Base-by-base conservation (phyloP, 2,113 vertebrate species). In the Oplegnathus fasciatus region DNA sequence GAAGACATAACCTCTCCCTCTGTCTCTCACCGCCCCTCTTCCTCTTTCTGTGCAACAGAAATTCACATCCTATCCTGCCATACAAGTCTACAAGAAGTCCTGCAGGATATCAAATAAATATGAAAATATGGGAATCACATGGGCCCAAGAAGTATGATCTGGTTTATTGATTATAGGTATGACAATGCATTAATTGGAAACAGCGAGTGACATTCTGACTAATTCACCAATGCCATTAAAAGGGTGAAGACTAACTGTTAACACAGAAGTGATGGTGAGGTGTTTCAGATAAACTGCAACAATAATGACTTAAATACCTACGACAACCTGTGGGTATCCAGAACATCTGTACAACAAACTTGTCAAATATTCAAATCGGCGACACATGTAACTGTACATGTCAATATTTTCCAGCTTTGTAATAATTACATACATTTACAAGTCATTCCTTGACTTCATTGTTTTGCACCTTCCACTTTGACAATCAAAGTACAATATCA, bases 391-490 rank as follows among this genome's bases (percentile, higher is more conserved):
- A 78, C 85, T 92, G 77, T 89, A 90, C 82, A 90, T 26, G 32
- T 91, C 82, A 74, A 55, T 78, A 82, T 88, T 68, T 78, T 68
- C 89, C 83, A 91, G 87, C 81, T 87, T 80, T 86, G 75, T 78
- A 87, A 84, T 92, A 86, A 86, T 89, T 91, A 92, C 88, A 94
- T 58, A 90, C 84, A 91, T 91, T 84, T 92, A 92, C 89, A 93
- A 69, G 75, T 84, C 74, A 73, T 40, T 40, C 78, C 37, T 69
- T 18, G 48, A 89, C 80, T 80, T 81, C 20, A 3, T 20, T 52
- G n/a, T 69, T 88, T 50, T 55, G 58, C 57, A 58, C 48, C 48
- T 34, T 37, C 69, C 68, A 90, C 89, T 88, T 82, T 73, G 77
- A 86, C 69, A 74, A 60, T 71, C 71, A 89, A 90, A 90, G 65